Conservation (phyloP, 2,797 vertebrate species). For the Chrosomus eos region DNA sequence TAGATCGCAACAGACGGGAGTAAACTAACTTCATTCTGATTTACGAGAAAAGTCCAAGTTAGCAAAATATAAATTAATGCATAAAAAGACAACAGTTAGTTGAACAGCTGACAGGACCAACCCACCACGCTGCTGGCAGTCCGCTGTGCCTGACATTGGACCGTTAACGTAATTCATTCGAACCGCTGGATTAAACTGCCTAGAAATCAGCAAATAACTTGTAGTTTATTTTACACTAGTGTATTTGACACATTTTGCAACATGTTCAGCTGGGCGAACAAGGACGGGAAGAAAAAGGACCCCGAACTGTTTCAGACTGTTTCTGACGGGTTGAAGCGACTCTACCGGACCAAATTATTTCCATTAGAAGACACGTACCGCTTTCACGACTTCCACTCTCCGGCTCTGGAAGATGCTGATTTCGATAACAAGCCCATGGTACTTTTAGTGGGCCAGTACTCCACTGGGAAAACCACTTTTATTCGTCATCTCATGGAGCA, state of each 20-base stretch:
- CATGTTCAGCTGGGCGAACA: constrained; percentile 83
- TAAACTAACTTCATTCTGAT: background rate
- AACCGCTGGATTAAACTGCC: constrained; percentile 12
- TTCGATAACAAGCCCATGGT: constrained; percentile 86
- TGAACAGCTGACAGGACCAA: constrained; percentile 35
- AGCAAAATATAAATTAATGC: background rate
- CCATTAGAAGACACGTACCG: constrained; percentile 82
- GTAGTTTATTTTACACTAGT: background rate
- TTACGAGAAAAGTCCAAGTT: background rate
- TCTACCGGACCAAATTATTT: constrained; percentile 80
- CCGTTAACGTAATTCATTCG: constrained; percentile 13
- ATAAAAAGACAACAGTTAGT: background rate
- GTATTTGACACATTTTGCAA: background rate
- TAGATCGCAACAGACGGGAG: background rate
- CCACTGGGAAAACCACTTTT: constrained; percentile 85
- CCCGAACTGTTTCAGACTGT: constrained; percentile 82
- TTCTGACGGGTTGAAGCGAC: constrained; percentile 76
- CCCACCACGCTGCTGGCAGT: constrained; percentile 42
- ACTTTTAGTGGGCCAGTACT: constrained; percentile 84
- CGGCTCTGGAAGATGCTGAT: constrained; percentile 83
- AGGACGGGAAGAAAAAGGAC: constrained; percentile 79
- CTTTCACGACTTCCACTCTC: constrained; percentile 85
- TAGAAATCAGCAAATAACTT: background rate
- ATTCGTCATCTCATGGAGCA: constrained; percentile 81
- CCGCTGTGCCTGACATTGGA: background rate